These are phyloP conservation scores for Idaea dimidiata DNA, from an alignment of 2,888 invertebrate species.

Conservation along the genomic window DNA sequence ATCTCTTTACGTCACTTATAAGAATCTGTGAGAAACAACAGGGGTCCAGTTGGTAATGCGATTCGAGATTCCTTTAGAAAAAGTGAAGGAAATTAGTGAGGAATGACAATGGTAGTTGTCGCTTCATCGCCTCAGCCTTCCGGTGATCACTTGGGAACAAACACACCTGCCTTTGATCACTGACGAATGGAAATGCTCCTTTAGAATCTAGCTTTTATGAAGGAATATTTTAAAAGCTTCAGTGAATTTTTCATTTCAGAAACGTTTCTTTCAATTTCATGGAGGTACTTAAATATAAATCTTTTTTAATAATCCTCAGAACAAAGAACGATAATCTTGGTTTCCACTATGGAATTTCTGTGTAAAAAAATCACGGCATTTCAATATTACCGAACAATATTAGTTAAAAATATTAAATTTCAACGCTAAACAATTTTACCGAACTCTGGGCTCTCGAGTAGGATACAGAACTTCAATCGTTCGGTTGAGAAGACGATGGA, in stretches of 20 bases:
- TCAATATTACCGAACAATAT: no score
- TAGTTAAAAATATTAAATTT: no score
- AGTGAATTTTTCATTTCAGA: not conserved
- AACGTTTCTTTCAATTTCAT: not conserved
- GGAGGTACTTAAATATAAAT: not conserved
- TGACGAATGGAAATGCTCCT: constrained; percentile 11
- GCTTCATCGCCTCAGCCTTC: constrained; percentile 65
- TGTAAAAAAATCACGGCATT: no score
- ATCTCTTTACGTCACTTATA: constrained; percentile 32
- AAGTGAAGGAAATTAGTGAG: constrained; percentile 71
- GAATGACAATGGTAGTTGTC: constrained; percentile 53
- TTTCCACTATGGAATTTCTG: no score
- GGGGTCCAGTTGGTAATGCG: constrained; percentile 45
- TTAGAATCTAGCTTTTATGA: not conserved
- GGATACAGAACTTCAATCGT: no score
- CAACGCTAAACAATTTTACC: no score
- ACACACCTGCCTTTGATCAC: constrained; percentile 50
- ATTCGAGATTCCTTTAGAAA: constrained; percentile 50
- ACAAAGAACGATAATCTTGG: not conserved
- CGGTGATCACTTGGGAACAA: constrained; percentile 48
- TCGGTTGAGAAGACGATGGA: no score
- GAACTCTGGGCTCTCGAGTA: no score
- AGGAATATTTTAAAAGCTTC: not conserved
- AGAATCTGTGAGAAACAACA: constrained; percentile 51
- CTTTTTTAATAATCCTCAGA: not conserved